Evolutionary conservation across 2,888 invertebrate species (phyloP), one percentile per base, ranked within the genome.

Genomic region (Augiades crinisus): DNA sequence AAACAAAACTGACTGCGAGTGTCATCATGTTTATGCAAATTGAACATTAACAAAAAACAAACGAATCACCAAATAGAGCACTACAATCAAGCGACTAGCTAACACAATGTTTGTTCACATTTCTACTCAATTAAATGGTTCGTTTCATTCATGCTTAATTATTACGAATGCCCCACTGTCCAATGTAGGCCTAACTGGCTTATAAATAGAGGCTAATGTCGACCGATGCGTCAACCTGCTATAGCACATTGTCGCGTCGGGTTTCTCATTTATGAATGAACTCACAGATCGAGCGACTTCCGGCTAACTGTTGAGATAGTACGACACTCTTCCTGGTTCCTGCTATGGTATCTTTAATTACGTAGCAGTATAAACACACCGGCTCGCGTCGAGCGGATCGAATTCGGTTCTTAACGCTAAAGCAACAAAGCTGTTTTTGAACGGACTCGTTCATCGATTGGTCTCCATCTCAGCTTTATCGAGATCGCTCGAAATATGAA

Each of bases 311-410:
- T 88, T 79, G 81, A 87, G 88, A 89, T 89, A 89, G 88, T 89
- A 88, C 89, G 86, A 85, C 83, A 80, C 88, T 88, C 86, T 89
- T 89, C 89, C 89, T 88, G 84, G 88, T 89, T 88, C 88, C 89
- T 87, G 86, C 82, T 81, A 81, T 82, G 85, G 83, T 83, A 81
- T 87, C 84, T 87, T 85, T 89, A 86, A 88, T 86, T 83, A 84
- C 83, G 66, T 62, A 72, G 81, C 80, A 83, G 75, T 68, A 72
- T 81, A 85, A 80, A 72, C 72, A 74, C 80, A 78, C 75, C 78
- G 68, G 68, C 68, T 63, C 58, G 59, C 56, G 54, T 45, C 44
- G 54, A 55, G 22, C 46, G 53, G 47, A 41, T 52, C 60, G 47
- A 75, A 68, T 70, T 53, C 59, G 49, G 57, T 60, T 70, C 70